A percentile compares a stretch with the other conserved stretches of the same genome.
These are phyloP conservation scores for Phoxinus dragarum DNA, from an alignment of 2,797 vertebrate genomes.

Conservation along the genomic window DNA sequence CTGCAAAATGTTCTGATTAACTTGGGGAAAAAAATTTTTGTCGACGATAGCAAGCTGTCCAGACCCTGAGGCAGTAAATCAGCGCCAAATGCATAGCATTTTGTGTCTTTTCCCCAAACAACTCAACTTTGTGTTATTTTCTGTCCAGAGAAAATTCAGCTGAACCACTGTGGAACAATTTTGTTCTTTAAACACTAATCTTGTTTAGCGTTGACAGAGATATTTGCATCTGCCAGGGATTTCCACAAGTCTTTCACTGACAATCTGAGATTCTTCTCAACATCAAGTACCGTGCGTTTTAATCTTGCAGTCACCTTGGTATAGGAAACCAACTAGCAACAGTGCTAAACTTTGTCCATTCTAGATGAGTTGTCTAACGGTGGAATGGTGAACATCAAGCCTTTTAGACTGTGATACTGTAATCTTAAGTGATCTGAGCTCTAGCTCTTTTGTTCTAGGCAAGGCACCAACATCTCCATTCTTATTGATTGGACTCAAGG, in stretches of 20 bases:
- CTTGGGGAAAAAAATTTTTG: background rate
- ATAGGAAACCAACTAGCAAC: background rate
- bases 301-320: background rate
- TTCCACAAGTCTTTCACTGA: background rate
- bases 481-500: background rate
- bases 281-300: background rate
- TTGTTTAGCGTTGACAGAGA: background rate
- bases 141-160: background rate
- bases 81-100: background rate
- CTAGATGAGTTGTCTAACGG: background rate
- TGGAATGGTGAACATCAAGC: background rate
- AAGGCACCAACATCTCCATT: background rate
- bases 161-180: background rate
- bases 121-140: background rate
- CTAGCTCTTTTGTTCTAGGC: background rate
- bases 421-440: background rate
- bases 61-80: slow-evolving; percentile 6
- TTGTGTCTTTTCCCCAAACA: slow-evolving; percentile 6
- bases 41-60: background rate
- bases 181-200: background rate
- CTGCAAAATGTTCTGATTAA: background rate
- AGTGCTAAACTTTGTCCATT: too few species aligned
- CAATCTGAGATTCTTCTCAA: background rate
- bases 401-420: background rate
- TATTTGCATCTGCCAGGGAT: background rate